phyloP scores from a whole-genome alignment of 35 echinoderm and acorn worm species.

The Heliocidaris erythrogramma region DNA sequence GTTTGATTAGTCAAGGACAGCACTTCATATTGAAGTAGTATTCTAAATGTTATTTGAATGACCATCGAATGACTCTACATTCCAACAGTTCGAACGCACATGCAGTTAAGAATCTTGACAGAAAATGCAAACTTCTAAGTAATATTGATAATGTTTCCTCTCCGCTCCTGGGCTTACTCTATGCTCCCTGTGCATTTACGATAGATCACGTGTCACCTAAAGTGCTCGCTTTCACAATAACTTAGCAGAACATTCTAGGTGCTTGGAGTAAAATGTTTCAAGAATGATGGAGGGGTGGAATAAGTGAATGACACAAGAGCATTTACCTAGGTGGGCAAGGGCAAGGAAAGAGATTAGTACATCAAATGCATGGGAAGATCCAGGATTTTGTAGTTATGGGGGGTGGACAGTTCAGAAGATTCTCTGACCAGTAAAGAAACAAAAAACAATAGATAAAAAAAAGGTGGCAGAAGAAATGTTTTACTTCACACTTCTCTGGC shows the following conservation, averaged over 20 bases:
- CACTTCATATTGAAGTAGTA: neutral
- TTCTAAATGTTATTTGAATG: neutral
- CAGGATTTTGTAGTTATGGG: no score
- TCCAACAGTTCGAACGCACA: neutral
- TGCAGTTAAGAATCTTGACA: neutral
- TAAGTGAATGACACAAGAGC: neutral
- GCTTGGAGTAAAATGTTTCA: neutral
- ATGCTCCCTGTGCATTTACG: neutral
- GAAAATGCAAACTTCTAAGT: neutral
- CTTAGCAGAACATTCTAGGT: neutral
- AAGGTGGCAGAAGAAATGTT: no score
- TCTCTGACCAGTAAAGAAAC: no score
- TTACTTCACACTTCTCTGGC: no score
- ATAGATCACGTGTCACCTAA: neutral
- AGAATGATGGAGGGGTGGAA: neutral
- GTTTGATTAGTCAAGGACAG: neutral
- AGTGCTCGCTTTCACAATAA: neutral
- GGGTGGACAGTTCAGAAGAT: no score
- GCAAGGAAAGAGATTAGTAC: neutral
- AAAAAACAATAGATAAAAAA: no score
- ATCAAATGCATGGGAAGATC: no score
- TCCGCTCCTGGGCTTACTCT: neutral
- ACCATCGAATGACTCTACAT: neutral
- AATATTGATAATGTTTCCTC: neutral
- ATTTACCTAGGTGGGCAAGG: neutral